phyloP scores from a whole-genome alignment of 2,113 vertebrate genomes.

The Amblyopsis rosae region DNA sequence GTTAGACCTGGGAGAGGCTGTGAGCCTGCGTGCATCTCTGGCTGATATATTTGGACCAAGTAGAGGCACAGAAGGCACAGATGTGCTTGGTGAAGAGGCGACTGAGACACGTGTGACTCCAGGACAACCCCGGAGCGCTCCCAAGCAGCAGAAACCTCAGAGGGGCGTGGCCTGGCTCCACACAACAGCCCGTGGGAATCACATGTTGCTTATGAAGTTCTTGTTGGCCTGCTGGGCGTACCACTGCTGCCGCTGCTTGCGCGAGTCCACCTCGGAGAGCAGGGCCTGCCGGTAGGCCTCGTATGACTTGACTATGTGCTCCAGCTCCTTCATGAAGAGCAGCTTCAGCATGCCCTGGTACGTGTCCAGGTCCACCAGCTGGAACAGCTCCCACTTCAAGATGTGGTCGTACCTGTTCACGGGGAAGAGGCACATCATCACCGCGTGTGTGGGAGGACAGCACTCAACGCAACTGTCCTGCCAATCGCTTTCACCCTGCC shows the following conservation, averaged over 20 bases:
- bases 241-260: constrained; percentile 94
- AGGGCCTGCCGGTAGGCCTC: constrained; percentile 94
- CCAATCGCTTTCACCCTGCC: neutral
- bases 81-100: constrained; percentile 67
- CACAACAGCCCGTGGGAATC: constrained; percentile 25
- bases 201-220: constrained; percentile 83
- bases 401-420: constrained; percentile 93
- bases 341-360: constrained; percentile 99
- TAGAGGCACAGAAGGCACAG: constrained; percentile 71
- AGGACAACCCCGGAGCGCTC: constrained; percentile 50
- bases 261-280: constrained; percentile 88
- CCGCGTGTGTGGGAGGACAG: neutral
- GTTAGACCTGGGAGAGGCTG: neutral
- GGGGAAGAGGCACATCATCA: constrained; percentile 3
- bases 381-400: constrained; percentile 98
- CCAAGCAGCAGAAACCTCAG: constrained; percentile 52
- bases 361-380: constrained; percentile 95
- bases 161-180: constrained; percentile 29
- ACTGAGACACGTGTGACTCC: constrained; percentile 51
- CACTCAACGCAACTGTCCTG: too few relatives aligned
- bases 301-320: constrained; percentile 95
- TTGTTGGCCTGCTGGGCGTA: constrained; percentile 88
- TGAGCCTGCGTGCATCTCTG: constrained; percentile 29
- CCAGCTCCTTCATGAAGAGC: constrained; percentile 99
- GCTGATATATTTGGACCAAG: constrained; percentile 70